Evolutionary conservation across 2,888 invertebrate species (phyloP), one percentile per base, ranked within the genome.

Genomic region (Ochropleura plecta): DNA sequence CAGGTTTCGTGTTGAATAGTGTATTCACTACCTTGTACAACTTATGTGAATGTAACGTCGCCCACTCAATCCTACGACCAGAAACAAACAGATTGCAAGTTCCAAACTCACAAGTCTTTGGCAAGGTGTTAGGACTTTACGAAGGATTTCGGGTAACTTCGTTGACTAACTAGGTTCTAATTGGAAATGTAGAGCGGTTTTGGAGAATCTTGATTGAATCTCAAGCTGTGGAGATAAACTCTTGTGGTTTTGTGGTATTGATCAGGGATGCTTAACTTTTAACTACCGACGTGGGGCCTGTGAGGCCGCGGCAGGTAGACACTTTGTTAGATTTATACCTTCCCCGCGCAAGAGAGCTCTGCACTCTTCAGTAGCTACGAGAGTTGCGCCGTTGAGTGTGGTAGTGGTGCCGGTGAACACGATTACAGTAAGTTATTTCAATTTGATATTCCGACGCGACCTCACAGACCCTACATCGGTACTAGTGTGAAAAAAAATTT

Each of bases 51-150:
- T 62, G 12, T 53, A 67, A 30, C 70, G 49, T 74, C 62, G 70
- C 65, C 65, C 9, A 72, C 72, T 71, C 77, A 80, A 71, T 75
- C 74, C 76, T 66, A 70, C 57, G 55, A 65, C 77, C 68, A 74
- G 73, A 73, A 85, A 72, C 82, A 82, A 85, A 85, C 85, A 85
- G 87, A 85, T 85, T 85, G 79, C 59, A 59, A 84, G 85, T 85
- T 85, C 46, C 10, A 1, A 85, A 85, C 85, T 86, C 63, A 40
- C 69, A 51, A 71, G 72, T 75, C 72, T 84, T 86, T 46, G 48
- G n/a, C 53, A 64, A 84, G 82, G 87, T 82, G 74, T 86, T 82
- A 85, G 76, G 79, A 76, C 85, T 85, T 86, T 51, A 71, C 44
- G 40, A 57, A 74, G 72, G 72, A 73, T 67, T 78, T 76, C 18